Base-by-base conservation (phyloP, 2,797 vertebrate genomes). In the Sparidentex hasta region DNA sequence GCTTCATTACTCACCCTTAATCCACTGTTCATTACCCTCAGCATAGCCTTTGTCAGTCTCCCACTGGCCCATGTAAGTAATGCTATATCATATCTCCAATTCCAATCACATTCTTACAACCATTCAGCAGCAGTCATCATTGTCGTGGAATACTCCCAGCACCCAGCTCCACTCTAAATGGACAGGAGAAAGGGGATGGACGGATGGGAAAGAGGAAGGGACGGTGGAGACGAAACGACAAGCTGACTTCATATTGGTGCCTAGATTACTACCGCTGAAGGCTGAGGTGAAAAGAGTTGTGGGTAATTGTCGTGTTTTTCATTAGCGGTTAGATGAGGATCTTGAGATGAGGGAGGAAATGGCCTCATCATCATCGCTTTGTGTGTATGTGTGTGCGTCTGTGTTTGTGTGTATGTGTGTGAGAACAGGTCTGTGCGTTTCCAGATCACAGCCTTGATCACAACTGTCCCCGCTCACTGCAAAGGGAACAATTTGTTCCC, bases 231-330 rank as follows among this genome's bases (percentile, higher is more conserved):
- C 63, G 79, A 82, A 82, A 83, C 38, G 67, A 84, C 83, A 69
- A 79, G 78, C 81, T 71, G 88, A 88, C 87, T 89, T 91, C 85
- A 86, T 92, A 90, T 90, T 46, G 66, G 82, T 43, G n/a, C 77
- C 80, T 55, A 93, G 90, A 94, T 95, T 95, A 92, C 92, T 77
- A 77, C 71, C 51, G 75, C 90, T 88, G 87, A 89, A 87, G 87
- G 82, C 90, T 71, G 88, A 89, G 88, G 81, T 90, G 94, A 91
- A 87, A 88, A 87, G 93, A 91, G 90, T 92, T 92, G 92, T 87
- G 88, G 92, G 95, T 96, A 95, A 96, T 95, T 95, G 93, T 93
- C 84, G 81, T 94, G 92, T 95, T 95, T 96, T 96, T 96, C 95
- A 95, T 96, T 95, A 95, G 94, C 79, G 81, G 78, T 90, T 90